Percentiles rank a stretch among this genome's conserved stretches.
Evolutionary conservation across 2,888 invertebrate species (phyloP).

Genomic region (Bhutanitis thaidina): DNA sequence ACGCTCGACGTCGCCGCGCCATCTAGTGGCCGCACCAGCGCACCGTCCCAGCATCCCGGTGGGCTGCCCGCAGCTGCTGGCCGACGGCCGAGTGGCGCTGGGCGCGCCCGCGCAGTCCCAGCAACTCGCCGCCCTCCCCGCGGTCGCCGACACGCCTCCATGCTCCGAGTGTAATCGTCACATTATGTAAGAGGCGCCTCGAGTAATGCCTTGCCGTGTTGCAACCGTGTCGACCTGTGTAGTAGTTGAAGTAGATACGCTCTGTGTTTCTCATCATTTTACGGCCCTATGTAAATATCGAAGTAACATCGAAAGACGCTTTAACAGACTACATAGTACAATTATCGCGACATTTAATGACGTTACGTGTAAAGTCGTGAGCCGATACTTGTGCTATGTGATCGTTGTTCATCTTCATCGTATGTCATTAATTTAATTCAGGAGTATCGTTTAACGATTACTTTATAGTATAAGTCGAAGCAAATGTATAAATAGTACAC

Average conservation of each 20-base stretch:
- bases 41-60: conserved; percentile 77
- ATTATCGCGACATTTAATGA: background rate
- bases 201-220: conserved; percentile 72
- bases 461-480: background rate
- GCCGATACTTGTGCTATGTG: conserved; percentile 36
- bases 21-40: conserved; percentile 51
- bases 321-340: conserved; percentile 15
- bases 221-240: conserved; percentile 78
- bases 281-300: conserved; percentile 10
- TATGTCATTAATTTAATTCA: conserved; percentile 34
- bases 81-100: too few species aligned
- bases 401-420: conserved; percentile 29
- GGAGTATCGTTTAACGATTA: too few species aligned
- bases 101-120: too few species aligned
- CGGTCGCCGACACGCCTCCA: conserved; percentile 79
- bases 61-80: conserved; percentile 28
- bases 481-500: conserved; percentile 24
- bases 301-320: conserved; percentile 12
- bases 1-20: conserved; percentile 27
- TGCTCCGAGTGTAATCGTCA: conserved; percentile 93
- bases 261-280: conserved; percentile 16
- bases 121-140: conserved; percentile 53
- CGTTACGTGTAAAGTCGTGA: conserved; percentile 20
- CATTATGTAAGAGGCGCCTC: conserved; percentile 89
- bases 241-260: conserved; percentile 38